A percentile compares a stretch with the other conserved stretches of the same genome.
These are phyloP conservation scores for Mellivora capensis DNA, from an alignment of 2,113 vertebrate genomes.

Conservation along the genomic window DNA sequence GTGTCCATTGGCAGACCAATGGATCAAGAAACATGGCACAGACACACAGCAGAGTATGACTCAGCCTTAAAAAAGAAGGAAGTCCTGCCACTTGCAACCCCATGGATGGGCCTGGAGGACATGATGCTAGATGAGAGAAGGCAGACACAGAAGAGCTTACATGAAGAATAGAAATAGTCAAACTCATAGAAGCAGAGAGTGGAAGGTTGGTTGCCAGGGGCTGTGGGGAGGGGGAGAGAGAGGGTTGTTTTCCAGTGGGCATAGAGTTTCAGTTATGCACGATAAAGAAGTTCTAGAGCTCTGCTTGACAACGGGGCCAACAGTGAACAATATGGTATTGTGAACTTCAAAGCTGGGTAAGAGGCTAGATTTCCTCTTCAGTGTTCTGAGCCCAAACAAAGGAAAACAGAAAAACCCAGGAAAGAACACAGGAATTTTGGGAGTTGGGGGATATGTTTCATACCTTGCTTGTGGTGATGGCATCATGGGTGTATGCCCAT, in stretches of 20 bases:
- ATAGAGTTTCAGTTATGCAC: not conserved
- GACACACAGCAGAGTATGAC: not conserved
- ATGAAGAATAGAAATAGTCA: not conserved
- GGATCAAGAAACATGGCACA: not conserved
- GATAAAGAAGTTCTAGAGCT: not conserved
- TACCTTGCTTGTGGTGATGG: not conserved
- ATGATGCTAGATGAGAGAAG: not conserved
- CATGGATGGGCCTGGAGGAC: not conserved
- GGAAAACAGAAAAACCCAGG: not conserved
- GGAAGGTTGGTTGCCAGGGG: not conserved
- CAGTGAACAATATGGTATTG: not conserved
- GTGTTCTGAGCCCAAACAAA: not conserved
- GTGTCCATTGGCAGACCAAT: not conserved
- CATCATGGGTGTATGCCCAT: too few relatives aligned
- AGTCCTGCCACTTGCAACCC: not conserved
- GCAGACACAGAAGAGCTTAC: not conserved
- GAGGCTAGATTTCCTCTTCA: not conserved
- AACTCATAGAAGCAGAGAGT: not conserved
- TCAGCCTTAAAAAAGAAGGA: not conserved
- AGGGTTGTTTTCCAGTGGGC: not conserved
- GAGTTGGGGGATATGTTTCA: not conserved
- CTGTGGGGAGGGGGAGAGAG: not conserved
- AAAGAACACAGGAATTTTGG: not conserved
- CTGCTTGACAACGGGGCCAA: not conserved
- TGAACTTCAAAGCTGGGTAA: not conserved